Conservation (phyloP, 2,888 invertebrate genomes). For the Gryllus longicercus region DNA sequence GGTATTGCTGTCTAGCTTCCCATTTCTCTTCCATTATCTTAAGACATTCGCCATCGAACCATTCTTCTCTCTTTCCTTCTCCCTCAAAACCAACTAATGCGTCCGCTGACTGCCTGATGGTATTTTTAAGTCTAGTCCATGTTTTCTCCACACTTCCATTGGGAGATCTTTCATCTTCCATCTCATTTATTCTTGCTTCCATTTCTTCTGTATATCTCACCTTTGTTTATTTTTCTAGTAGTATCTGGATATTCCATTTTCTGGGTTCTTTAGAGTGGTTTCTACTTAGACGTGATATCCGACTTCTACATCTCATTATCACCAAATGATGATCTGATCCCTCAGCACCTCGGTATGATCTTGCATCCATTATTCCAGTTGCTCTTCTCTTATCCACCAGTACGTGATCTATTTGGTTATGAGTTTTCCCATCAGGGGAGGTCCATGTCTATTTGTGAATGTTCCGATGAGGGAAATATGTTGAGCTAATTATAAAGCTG, state of each 20-base stretch:
- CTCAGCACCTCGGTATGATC: neutral
- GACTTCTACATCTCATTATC: too few species aligned
- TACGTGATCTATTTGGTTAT: slow-evolving; percentile 32
- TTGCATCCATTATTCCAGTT: neutral
- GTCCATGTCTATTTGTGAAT: too few species aligned
- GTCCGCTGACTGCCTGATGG: neutral
- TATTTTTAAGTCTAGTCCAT: neutral
- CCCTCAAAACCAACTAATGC: neutral
- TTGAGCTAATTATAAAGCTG: too few species aligned
- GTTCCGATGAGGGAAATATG: too few species aligned
- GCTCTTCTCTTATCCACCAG: slow-evolving; percentile 23
- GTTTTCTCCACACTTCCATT: too few species aligned
- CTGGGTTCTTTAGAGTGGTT: too few species aligned
- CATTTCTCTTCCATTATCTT: neutral
- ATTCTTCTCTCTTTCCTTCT: neutral
- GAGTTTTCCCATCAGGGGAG: neutral
- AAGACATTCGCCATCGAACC: neutral
- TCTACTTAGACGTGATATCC: too few species aligned
- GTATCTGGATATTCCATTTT: too few species aligned
- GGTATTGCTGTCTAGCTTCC: neutral
- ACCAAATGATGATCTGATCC: neutral
- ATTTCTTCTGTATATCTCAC: too few species aligned
- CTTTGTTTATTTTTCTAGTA: too few species aligned
- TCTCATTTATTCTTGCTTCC: too few species aligned
- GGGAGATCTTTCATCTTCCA: too few species aligned